phyloP scores from a whole-genome alignment of 2,797 vertebrate genomes.

The Acrossocheilus fasciatus region DNA sequence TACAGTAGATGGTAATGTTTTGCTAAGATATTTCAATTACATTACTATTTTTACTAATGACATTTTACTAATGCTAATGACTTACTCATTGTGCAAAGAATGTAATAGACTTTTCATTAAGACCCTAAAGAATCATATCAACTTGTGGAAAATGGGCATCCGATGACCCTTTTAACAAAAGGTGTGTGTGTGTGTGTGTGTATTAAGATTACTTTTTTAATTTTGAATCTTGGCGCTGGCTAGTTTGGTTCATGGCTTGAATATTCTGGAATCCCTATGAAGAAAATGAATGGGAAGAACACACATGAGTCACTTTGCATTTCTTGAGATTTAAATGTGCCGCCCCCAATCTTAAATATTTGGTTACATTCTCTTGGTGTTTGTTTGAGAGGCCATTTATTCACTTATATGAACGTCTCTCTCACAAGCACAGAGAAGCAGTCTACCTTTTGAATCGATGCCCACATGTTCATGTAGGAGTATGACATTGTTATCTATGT shows the following conservation, averaged over 20 bases:
- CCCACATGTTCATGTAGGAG: constrained; percentile 54
- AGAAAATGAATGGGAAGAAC: neutral
- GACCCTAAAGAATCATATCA: too few species aligned
- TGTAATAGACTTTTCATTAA: too few species aligned
- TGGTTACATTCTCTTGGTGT: constrained; percentile 5
- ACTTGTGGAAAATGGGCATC: too few species aligned
- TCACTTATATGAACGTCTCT: constrained; percentile 16
- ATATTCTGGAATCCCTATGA: neutral
- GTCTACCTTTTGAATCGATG: constrained; percentile 34
- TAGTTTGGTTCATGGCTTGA: neutral
- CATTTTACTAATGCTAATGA: neutral
- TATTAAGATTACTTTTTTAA: too few species aligned
- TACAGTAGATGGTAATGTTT: neutral
- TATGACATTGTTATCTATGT: constrained; percentile 48
- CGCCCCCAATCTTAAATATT: neutral
- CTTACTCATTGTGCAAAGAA: neutral
- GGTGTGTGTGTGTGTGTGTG: too few species aligned
- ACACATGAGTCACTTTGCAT: neutral
- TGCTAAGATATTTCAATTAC: neutral
- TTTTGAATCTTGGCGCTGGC: too few species aligned
- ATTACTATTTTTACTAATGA: neutral
- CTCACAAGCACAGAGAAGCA: neutral
- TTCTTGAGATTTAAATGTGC: neutral
- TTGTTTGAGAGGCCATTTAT: constrained; percentile 16
- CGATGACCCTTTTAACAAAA: too few species aligned